Evolutionary conservation across 2,113 vertebrate genomes (phyloP).

Genomic region (Pleuronectes platessa): DNA sequence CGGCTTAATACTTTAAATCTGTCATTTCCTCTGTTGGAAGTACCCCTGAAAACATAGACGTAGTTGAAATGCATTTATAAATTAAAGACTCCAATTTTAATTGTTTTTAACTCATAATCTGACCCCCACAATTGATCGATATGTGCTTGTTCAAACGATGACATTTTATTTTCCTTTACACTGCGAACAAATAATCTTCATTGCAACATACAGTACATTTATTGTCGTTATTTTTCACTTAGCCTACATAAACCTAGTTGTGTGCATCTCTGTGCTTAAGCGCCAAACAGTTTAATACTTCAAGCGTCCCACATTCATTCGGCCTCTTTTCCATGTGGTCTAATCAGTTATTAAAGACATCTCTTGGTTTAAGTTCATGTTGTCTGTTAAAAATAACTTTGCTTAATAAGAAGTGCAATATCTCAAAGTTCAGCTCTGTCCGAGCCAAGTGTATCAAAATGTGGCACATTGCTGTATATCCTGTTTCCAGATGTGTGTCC

Average conservation of each 20-base stretch:
- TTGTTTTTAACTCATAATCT: slow-evolving; percentile 23
- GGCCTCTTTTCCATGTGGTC: slow-evolving; percentile 19
- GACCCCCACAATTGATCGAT: not conserved
- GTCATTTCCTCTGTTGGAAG: slow-evolving; percentile 50
- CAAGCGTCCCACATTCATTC: slow-evolving; percentile 47
- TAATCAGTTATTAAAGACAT: slow-evolving; percentile 31
- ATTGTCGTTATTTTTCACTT: slow-evolving; percentile 23
- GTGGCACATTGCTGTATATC: slow-evolving; percentile 7
- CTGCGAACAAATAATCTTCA: slow-evolving; percentile 30
- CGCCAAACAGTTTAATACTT: slow-evolving; percentile 40
- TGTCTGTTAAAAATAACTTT: slow-evolving; percentile 43
- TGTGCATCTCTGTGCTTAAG: slow-evolving; percentile 56
- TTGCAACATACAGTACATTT: slow-evolving; percentile 46
- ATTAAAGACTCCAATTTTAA: slow-evolving; percentile 25
- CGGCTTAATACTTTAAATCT: slow-evolving; percentile 35
- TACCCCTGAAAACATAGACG: slow-evolving; percentile 33
- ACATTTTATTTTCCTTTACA: not conserved
- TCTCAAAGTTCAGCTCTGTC: slow-evolving; percentile 44
- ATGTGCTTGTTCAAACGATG: slow-evolving; percentile 26
- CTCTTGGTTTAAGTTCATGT: slow-evolving; percentile 36
- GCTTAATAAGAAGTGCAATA: slow-evolving; percentile 68
- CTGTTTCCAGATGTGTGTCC: slow-evolving; percentile 10
- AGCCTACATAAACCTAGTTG: slow-evolving; percentile 12
- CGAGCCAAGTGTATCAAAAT: slow-evolving; percentile 32
- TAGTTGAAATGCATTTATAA: slow-evolving; percentile 17